These are phyloP conservation scores for Mesaphorura yosii DNA, from an alignment of 1,140 invertebrate genomes.

Conservation along the genomic window DNA sequence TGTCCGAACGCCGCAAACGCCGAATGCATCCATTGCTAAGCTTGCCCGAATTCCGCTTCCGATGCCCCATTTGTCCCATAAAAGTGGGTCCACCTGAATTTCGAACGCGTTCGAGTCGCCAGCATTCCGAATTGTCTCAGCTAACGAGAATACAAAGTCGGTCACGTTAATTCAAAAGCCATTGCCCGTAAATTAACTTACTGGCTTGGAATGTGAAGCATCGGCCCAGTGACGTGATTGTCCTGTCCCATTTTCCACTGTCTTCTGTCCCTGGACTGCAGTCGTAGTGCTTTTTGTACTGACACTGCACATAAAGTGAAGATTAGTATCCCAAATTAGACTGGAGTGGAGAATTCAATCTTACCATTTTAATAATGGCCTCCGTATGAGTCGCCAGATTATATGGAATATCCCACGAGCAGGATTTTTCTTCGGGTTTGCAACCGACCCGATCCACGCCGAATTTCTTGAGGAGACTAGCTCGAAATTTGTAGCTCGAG, in stretches of 20 bases:
- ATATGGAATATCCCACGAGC: too few relatives aligned
- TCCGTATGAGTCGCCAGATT: too few relatives aligned
- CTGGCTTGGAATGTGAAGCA: constrained; percentile 12
- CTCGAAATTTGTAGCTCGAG: too few relatives aligned
- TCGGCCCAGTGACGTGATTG: constrained; percentile 4
- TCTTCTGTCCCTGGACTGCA: constrained; percentile 5
- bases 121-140: not conserved
- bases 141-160: not conserved
- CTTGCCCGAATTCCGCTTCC: constrained; percentile 4
- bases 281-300: too few relatives aligned
- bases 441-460: too few relatives aligned
- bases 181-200: not conserved
- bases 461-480: too few relatives aligned
- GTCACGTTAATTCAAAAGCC: not conserved
- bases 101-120: constrained; percentile 10
- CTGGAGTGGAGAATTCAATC: too few relatives aligned
- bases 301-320: too few relatives aligned
- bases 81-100: constrained; percentile 6
- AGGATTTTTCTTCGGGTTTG: too few relatives aligned
- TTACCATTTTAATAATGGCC: too few relatives aligned
- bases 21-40: not conserved
- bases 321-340: too few relatives aligned
- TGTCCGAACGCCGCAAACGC: not conserved
- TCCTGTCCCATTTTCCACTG: constrained; percentile 7
- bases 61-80: constrained; percentile 1